phyloP scores from a whole-genome alignment of 2,113 vertebrate genomes.

The Silurus meridionalis region DNA sequence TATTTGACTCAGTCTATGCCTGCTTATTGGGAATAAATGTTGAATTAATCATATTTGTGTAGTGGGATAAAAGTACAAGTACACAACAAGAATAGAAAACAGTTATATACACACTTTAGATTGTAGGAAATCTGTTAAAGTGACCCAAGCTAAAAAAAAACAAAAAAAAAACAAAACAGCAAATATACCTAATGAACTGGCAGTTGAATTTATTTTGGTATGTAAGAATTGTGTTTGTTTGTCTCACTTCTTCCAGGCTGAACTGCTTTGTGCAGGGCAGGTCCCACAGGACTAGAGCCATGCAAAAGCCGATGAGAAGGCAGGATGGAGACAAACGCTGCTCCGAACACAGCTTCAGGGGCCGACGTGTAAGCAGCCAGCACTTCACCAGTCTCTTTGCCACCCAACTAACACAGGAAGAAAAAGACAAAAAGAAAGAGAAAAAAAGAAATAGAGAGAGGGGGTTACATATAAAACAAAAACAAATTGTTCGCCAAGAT shows the following conservation, averaged over 20 bases:
- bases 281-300: slow-evolving; percentile 76
- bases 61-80: background rate
- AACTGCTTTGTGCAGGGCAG: slow-evolving; percentile 70
- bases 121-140: background rate
- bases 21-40: background rate
- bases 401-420: slow-evolving; percentile 75
- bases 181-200: too few relatives aligned
- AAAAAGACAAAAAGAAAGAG: background rate
- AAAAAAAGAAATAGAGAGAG: slow-evolving; percentile 3
- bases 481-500: background rate
- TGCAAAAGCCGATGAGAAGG: slow-evolving; percentile 84
- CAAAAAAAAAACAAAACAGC: background rate
- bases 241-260: slow-evolving; percentile 77
- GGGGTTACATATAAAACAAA: background rate
- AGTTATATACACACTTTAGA: background rate
- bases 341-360: slow-evolving; percentile 87
- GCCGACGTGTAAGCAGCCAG: slow-evolving; percentile 84
- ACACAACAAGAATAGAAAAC: background rate
- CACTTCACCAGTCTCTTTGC: slow-evolving; percentile 79
- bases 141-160: background rate
- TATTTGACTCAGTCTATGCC: background rate
- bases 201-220: background rate
- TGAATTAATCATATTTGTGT: background rate
- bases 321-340: slow-evolving; percentile 84
- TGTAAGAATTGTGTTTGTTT: background rate